A percentile compares a stretch with the other conserved stretches of the same genome.
Conservation (phyloP, 2,797 vertebrate species). For the Tenualosa ilisha region DNA sequence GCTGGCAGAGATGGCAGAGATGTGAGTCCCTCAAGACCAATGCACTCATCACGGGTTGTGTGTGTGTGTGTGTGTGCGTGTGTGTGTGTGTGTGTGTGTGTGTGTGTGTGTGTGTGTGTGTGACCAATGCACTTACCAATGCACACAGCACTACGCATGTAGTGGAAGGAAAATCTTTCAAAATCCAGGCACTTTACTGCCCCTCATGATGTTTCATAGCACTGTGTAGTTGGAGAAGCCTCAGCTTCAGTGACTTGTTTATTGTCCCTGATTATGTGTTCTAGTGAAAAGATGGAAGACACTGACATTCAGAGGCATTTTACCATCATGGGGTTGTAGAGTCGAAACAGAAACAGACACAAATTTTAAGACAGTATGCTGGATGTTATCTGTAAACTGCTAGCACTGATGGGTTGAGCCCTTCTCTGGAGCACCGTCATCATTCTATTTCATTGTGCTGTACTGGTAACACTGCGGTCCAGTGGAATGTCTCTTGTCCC, state of each 20-base stretch:
- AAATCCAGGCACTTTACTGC: background rate
- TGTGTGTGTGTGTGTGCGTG: no score
- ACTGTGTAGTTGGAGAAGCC: background rate
- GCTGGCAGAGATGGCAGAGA: constrained; percentile 79
- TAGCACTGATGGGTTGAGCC: background rate
- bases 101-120: no score
- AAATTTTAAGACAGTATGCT: background rate
- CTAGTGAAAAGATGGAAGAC: background rate
- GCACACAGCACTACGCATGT: background rate
- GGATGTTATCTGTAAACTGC: background rate
- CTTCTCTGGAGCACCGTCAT: background rate
- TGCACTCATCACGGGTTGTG: background rate
- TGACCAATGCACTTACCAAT: background rate
- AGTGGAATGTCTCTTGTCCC: background rate
- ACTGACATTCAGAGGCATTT: background rate
- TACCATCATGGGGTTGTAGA: background rate
- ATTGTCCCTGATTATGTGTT: background rate
- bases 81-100: no score
- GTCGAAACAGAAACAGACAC: background rate
- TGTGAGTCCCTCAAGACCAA: constrained; percentile 56
- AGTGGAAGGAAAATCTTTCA: background rate
- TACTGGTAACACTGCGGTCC: background rate
- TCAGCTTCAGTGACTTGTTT: background rate
- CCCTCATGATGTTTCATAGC: background rate
- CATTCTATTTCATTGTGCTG: background rate